Conservation (phyloP, 2,888 invertebrate genomes). For the Napeogenes inachia region DNA sequence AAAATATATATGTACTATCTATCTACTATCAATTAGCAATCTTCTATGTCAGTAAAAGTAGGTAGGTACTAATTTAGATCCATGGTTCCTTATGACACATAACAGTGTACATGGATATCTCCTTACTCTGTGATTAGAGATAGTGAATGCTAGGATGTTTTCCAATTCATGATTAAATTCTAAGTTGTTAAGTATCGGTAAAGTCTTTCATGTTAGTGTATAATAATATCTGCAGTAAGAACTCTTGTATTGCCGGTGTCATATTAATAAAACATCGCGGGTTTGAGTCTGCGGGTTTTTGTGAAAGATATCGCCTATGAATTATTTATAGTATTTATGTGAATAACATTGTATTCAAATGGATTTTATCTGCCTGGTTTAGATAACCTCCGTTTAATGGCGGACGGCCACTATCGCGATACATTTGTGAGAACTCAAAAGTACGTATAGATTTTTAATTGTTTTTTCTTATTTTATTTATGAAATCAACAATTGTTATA, state of each 20-base stretch:
- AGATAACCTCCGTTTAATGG: conserved; percentile 16
- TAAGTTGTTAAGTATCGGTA: no score
- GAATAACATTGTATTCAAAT: conserved; percentile 48
- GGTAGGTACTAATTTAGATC: no score
- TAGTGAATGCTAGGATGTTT: no score
- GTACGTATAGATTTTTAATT: conserved; percentile 1
- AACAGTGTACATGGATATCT: no score
- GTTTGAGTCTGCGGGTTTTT: conserved; percentile 30
- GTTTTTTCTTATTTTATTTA: no score
- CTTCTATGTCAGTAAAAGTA: no score
- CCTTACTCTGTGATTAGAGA: no score
- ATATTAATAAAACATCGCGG: conserved; percentile 41
- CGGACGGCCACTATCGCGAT: not conserved
- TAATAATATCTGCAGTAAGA: conserved; percentile 19
- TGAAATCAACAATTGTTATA: no score
- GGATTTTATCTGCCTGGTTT: conserved; percentile 20
- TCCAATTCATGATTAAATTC: no score
- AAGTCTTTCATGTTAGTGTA: not conserved
- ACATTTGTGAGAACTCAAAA: not conserved
- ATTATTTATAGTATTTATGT: conserved; percentile 43
- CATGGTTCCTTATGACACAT: no score
- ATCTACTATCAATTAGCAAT: no score
- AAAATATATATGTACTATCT: no score
- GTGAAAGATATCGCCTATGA: conserved; percentile 32
- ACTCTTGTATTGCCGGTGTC: conserved; percentile 32